phyloP scores from a whole-genome alignment of 2,113 vertebrate species.

The Pithys albifrons region DNA sequence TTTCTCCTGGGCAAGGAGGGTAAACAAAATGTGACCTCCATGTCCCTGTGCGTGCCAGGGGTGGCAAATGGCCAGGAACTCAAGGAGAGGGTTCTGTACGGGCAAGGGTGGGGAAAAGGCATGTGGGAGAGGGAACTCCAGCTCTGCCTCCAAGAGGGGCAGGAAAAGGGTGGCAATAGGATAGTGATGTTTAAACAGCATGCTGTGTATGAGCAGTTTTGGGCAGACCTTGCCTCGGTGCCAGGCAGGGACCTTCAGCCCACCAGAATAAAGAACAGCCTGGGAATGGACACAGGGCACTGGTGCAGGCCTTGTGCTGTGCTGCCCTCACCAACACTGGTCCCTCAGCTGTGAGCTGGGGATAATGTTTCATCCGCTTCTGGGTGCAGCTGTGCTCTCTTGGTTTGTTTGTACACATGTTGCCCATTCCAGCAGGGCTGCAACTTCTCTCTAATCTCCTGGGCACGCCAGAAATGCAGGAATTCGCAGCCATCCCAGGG shows the following conservation, averaged over 20 bases:
- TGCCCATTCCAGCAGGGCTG: not conserved
- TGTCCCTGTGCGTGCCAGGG: not conserved
- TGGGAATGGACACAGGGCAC: accelerated
- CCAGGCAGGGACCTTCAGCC: not conserved
- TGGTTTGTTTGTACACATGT: not conserved
- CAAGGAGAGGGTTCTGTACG: not conserved
- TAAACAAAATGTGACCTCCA: not conserved
- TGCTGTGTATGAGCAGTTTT: accelerated
- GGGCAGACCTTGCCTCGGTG: not conserved
- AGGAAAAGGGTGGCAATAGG: not conserved
- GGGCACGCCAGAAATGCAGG: accelerated
- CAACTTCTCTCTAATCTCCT: not conserved
- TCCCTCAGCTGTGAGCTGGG: accelerated
- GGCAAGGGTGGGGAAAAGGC: not conserved
- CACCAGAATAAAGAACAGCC: not conserved
- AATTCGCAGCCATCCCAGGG: accelerated
- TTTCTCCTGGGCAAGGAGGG: not conserved
- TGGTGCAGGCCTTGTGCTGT: not conserved
- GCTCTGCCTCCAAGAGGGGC: not conserved
- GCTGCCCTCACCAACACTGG: accelerated
- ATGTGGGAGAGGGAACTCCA: not conserved
- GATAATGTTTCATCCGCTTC: not conserved
- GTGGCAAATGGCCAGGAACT: not conserved
- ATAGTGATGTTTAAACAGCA: accelerated
- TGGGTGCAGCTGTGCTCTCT: not conserved